Evolutionary conservation across 64 coral and sea anemone species (phyloP).

Genomic region (Pachyseris speciosa): DNA sequence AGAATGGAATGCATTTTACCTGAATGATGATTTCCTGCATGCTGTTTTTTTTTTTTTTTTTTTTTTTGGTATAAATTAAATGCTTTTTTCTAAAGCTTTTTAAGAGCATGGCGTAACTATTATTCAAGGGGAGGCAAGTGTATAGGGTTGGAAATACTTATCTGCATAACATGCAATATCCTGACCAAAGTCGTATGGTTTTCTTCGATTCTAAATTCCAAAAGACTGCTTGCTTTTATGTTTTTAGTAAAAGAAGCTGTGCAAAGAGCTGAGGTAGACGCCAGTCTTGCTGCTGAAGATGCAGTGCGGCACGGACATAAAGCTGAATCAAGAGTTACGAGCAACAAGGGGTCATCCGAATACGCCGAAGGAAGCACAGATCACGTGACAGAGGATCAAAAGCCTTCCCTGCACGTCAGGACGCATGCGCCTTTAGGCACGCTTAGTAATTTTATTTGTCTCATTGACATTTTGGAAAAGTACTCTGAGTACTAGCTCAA

Average conservation of each 20-base stretch:
- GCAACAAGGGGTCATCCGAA: not conserved
- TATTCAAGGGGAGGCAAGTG: no score
- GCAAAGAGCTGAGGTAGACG: conserved; percentile 80
- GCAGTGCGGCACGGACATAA: conserved; percentile 86
- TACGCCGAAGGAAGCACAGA: not conserved
- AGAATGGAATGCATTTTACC: no score
- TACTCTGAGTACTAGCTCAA: no score
- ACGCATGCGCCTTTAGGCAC: conserved; percentile 26
- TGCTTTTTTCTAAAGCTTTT: no score
- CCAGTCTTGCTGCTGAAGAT: conserved; percentile 78
- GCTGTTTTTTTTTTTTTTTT: no score
- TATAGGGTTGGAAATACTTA: no score
- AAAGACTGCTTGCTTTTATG: not conserved
- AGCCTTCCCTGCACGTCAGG: not conserved
- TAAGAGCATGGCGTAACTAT: no score
- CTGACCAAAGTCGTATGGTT: no score
- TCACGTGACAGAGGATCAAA: not conserved
- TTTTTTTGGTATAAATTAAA: no score
- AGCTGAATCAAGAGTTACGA: conserved; percentile 69
- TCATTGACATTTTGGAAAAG: not conserved
- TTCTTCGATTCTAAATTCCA: no score
- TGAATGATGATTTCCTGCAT: no score
- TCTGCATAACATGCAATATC: no score
- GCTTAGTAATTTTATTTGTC: not conserved
- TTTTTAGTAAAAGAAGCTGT: conserved; percentile 76